A percentile compares a stretch with the other conserved stretches of the same genome.
Conservation (phyloP, 1,140 invertebrate species). For the Goniozus legneri region DNA sequence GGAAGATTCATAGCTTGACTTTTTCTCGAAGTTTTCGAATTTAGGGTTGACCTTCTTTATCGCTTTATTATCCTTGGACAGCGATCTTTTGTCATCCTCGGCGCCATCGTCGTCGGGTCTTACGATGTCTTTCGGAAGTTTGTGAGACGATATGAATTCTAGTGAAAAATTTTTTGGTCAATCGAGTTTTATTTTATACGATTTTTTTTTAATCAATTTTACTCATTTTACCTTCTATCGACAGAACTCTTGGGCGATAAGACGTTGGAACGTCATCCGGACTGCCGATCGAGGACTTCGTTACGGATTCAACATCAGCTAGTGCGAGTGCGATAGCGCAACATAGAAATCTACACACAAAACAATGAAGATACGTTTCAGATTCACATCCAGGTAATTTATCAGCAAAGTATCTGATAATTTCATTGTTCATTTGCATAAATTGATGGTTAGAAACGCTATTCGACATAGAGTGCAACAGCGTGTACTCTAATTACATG, state of each 20-base stretch:
- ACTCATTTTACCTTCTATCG: constrained; percentile 22
- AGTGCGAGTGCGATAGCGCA: constrained; percentile 23
- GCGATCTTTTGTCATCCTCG: constrained; percentile 28
- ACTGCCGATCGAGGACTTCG: no score
- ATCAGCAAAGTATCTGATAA: no score
- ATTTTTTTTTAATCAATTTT: constrained; percentile 1
- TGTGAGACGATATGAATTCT: constrained; percentile 46
- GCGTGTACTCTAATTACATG: no score
- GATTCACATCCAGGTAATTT: no score
- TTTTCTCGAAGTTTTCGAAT: constrained; percentile 36
- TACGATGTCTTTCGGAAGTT: constrained; percentile 31
- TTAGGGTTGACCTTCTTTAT: constrained; percentile 30
- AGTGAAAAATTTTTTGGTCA: constrained; percentile 11
- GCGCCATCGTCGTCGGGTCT: constrained; percentile 22
- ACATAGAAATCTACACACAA: constrained; percentile 25
- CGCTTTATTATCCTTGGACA: constrained; percentile 31
- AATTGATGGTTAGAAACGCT: no score
- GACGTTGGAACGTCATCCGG: constrained; percentile 10
- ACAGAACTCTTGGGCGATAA: constrained; percentile 14
- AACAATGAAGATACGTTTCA: constrained; percentile 6
- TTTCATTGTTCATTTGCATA: no score
- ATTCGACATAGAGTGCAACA: no score
- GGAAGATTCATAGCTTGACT: constrained; percentile 16
- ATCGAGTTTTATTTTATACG: no score
- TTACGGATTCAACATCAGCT: constrained; percentile 19